Percentiles rank a stretch among this genome's conserved stretches.
Evolutionary conservation across 2,888 invertebrate species (phyloP).

Genomic region (Xylocampa areola): DNA sequence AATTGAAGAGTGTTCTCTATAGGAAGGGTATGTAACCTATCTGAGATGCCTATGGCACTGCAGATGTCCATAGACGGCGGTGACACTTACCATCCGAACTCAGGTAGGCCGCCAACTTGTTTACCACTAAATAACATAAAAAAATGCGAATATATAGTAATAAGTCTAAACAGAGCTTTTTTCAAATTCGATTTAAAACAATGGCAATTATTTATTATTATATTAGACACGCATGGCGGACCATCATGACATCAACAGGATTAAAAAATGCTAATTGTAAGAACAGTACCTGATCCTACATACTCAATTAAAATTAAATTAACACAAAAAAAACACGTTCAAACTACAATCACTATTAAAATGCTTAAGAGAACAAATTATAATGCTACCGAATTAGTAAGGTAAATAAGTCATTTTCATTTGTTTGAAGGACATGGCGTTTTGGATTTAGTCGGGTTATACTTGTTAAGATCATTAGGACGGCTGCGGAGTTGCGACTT

Average conservation of each 20-base stretch:
- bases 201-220: not conserved
- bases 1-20: too few relatives aligned
- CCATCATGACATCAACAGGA: conserved; percentile 1
- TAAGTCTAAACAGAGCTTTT: too few relatives aligned
- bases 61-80: too few relatives aligned
- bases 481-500: not conserved
- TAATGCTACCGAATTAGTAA: conserved; percentile 4
- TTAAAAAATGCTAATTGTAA: too few relatives aligned
- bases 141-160: too few relatives aligned
- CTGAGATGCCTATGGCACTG: too few relatives aligned
- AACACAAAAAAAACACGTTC: conserved; percentile 24
- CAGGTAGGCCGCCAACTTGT: too few relatives aligned
- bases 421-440: not conserved
- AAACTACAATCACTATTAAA: conserved; percentile 29
- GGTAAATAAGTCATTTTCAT: not conserved
- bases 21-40: too few relatives aligned
- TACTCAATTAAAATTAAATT: conserved; percentile 22
- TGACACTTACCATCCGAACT: too few relatives aligned
- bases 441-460: conserved; percentile 21
- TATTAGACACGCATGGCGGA: not conserved
- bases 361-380: not conserved
- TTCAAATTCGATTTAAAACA: too few relatives aligned
- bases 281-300: too few relatives aligned
- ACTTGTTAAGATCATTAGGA: conserved; percentile 28
- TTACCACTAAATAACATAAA: too few relatives aligned